A percentile compares a stretch with the other conserved stretches of the same genome.
These are phyloP conservation scores for Chrysina gloriosa DNA, from an alignment of 2,888 invertebrate genomes.

Conservation along the genomic window DNA sequence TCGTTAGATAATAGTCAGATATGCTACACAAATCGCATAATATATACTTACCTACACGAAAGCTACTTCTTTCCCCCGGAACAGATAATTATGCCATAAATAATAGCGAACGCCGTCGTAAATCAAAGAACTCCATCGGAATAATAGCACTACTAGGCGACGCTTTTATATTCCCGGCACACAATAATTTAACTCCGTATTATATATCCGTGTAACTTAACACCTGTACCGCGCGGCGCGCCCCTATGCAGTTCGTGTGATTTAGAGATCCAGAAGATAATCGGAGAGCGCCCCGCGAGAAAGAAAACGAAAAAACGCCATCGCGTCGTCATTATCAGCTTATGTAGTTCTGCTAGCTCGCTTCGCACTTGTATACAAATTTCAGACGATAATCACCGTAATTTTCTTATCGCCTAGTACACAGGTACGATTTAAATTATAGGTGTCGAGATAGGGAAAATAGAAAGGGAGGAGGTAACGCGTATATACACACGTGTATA, in stretches of 20 bases:
- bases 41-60: background rate
- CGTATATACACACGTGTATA: background rate
- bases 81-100: constrained; percentile 32
- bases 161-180: background rate
- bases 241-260: background rate
- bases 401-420: constrained; percentile 15
- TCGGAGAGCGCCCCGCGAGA: background rate
- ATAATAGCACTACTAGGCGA: background rate
- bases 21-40: background rate
- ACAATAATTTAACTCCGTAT: background rate
- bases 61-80: background rate
- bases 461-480: background rate
- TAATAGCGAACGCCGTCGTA: constrained; percentile 6
- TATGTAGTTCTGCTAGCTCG: background rate
- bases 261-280: background rate
- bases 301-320: background rate
- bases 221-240: constrained; percentile 28
- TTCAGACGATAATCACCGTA: constrained; percentile 12
- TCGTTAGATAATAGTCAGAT: no score
- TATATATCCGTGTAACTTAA: constrained; percentile 33
- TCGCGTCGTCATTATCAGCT: background rate
- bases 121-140: constrained; percentile 32
- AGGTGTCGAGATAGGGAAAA: background rate
- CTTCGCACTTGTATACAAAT: constrained; percentile 20
- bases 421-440: constrained; percentile 5